Base-by-base conservation (phyloP, 2,113 vertebrate genomes). In the Xiphias gladius region DNA sequence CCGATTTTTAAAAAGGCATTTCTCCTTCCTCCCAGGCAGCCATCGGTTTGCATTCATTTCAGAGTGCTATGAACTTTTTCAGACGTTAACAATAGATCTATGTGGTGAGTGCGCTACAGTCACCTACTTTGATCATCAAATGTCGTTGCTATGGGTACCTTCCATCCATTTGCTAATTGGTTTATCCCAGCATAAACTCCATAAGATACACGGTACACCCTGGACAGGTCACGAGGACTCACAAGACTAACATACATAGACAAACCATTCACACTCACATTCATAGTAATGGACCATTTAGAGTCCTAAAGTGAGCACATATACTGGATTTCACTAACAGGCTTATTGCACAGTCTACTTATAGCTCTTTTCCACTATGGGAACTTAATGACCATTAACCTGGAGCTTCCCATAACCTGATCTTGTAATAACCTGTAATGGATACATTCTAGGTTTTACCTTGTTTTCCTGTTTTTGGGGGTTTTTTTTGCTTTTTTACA, bases 121-220 rank as follows among this genome's bases (percentile, higher is more conserved):
- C 59, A 64, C 28, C 48, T 54, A n/a, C 35, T 67, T 78, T 84
- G 26, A n/a, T 55, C 43, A 68, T 84, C 69, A 63, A 66, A 84
- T 73, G 19, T 65, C 32, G 52, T 80, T 73, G 24, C 82, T 68
- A 73, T 54, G 62, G 62, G n/a, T 52, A 84, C 69, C 20, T 46
- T 7, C 20, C 5, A 55, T 55, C 37, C 39, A 24, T 69, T 32
- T 73, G 66, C 74, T 58, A 63, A 14, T 35, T 20, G 13, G 20
- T 14, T 46, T 32, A 43, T 16, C 20, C 30, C 20, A 68, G 32
- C 57, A 48, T 69, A 6, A 2, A 14, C 12, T 58, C 5, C 19
- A 30, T 52, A 7, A 64, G 24, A 64, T 32, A 37, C 1, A 6
- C 37, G 7, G 0, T 41, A 50, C 9, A 63, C 22, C 54, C 17